Evolutionary conservation across 2,797 vertebrate species (phyloP).

Genomic region (Hozukius guyotensis): DNA sequence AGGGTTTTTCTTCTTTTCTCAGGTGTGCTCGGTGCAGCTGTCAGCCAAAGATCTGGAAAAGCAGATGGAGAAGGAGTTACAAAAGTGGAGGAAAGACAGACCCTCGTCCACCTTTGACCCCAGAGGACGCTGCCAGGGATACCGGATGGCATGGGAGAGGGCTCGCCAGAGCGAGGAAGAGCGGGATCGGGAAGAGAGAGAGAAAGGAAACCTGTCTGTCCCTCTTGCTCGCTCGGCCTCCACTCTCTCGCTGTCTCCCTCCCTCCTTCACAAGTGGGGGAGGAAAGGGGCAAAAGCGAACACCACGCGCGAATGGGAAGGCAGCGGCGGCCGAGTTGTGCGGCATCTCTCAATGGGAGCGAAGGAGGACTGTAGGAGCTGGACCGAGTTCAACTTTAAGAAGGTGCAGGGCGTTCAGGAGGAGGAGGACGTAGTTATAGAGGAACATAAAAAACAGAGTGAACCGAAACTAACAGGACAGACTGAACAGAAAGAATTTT

Average conservation of each 20-base stretch:
- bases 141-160: conserved; percentile 80
- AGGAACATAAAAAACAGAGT: conserved; percentile 28
- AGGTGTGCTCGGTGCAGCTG: conserved; percentile 87
- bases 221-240: conserved; percentile 78
- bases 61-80: conserved; percentile 81
- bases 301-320: conserved; percentile 47
- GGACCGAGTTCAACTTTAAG: conserved; percentile 24
- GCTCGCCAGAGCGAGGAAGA: conserved; percentile 61
- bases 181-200: conserved; percentile 59
- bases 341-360: conserved; percentile 64
- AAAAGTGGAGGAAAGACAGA: conserved; percentile 79
- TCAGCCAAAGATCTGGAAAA: conserved; percentile 85
- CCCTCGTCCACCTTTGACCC: conserved; percentile 85
- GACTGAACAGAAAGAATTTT: conserved; percentile 23
- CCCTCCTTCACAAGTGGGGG: conserved; percentile 70
- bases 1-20: conserved; percentile 1
- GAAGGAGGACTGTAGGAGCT: conserved; percentile 59
- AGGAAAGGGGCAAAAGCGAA: conserved; percentile 67
- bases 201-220: conserved; percentile 74
- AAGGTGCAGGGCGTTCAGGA: conserved; percentile 53
- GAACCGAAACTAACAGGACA: conserved; percentile 14
- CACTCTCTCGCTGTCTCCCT: conserved; percentile 80
- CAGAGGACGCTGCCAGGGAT: conserved; percentile 83
- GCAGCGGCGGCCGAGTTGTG: conserved; percentile 28
- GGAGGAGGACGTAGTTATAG: conserved; percentile 52